phyloP scores from a whole-genome alignment of 92 coral and sea anemone genomes.

The Ricordea florida region DNA sequence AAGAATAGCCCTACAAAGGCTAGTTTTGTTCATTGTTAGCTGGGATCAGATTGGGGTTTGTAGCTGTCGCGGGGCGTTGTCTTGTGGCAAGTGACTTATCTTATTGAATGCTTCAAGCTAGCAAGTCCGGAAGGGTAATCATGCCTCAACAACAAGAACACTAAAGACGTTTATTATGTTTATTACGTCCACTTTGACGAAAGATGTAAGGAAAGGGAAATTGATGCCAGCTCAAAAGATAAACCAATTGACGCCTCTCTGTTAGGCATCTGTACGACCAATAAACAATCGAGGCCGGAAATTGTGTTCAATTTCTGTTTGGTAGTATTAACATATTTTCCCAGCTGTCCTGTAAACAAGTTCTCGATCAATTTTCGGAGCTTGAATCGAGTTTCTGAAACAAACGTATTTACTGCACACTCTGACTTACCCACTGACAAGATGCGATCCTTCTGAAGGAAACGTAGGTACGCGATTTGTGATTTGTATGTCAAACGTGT shows the following conservation, averaged over 20 bases:
- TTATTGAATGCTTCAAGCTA: no score
- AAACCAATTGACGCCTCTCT: neutral
- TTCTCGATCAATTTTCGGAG: neutral
- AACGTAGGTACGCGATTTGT: no score
- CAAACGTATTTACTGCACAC: no score
- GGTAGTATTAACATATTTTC: constrained; percentile 11
- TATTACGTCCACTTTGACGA: neutral
- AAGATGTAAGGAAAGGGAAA: constrained; percentile 5
- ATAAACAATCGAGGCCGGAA: neutral
- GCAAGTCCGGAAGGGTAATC: neutral
- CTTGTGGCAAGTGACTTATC: no score
- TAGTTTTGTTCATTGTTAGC: no score
- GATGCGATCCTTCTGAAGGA: no score
- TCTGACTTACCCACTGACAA: no score
- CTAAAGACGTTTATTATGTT: neutral
- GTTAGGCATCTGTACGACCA: constrained; percentile 14
- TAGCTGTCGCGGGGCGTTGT: no score
- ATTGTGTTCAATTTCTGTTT: constrained; percentile 19
- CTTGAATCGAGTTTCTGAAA: neutral
- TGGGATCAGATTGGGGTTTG: no score
- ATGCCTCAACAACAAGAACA: neutral
- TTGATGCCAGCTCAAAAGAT: neutral
- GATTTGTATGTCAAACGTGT: no score
- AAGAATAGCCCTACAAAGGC: no score
- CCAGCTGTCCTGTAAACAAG: constrained; percentile 22